Evolutionary conservation across 2,113 vertebrate genomes (phyloP), one percentile per base, ranked within the genome.

Genomic region (Cinclus cinclus): DNA sequence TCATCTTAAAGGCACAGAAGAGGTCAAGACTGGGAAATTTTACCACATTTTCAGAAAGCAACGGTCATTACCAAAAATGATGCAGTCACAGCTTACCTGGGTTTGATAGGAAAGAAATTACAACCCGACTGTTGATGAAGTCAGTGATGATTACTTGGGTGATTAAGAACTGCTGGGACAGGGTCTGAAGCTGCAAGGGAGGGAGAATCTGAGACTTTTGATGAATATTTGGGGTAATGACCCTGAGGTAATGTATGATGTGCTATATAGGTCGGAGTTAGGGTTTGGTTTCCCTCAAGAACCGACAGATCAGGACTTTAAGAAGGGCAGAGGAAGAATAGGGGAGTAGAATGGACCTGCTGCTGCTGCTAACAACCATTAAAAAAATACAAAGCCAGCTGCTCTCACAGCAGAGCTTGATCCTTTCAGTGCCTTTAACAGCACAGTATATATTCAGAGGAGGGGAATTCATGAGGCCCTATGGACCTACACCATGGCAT

Each of bases 341-440:
- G 89, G 46, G 44, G 63, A 91, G 70, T 77, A 95, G 92, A 96
- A 97, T 87, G 94, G 89, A 97, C 95, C 96, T 96, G 96, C 95
- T 96, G 94, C 96, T 96, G 91, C 96, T 95, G 78, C 92, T 96
- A 95, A 94, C 95, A 96, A 81, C 89, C 96, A 96, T 97, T 97
- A 88, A 95, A 96, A 92, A 97, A 95, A 94, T 91, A 96, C 96
- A 97, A 97, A 96, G 96, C 95, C 97, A 96, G 96, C 96, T 97
- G 96, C 95, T 96, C 92, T 91, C 79, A 53, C 92, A 95, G 95
- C 93, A 94, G 93, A 92, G 94, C 93, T 96, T 96, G 96, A 96
- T 97, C 94, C 92, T 97, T 97, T 97, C 96, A 96, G 86, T 96
- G 94, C 92, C 93, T 97, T 95, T 88, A 97, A 87, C 95, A 89